These are phyloP conservation scores for Oceanites oceanicus DNA, from an alignment of 2,113 vertebrate species.

Conservation along the genomic window DNA sequence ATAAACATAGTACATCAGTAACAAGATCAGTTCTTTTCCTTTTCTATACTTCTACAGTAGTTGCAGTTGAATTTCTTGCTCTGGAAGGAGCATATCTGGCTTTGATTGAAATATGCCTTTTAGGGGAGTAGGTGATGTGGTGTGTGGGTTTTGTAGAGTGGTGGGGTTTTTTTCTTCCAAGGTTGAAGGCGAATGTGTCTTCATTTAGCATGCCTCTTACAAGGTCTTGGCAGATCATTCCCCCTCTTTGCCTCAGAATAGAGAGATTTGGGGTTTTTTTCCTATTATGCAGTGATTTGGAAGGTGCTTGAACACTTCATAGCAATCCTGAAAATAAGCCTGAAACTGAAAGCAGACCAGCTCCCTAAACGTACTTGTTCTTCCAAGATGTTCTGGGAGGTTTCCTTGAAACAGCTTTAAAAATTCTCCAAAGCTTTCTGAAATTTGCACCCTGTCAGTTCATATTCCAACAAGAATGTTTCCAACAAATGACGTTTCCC, in stretches of 20 bases:
- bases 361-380: background rate
- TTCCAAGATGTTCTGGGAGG: background rate
- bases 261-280: background rate
- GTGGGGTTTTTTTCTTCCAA: background rate
- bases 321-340: background rate
- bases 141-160: background rate
- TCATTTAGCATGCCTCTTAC: background rate
- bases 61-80: background rate
- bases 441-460: background rate
- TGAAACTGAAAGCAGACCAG: background rate
- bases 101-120: background rate
- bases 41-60: background rate
- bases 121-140: background rate
- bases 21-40: background rate
- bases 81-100: background rate
- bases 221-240: background rate
- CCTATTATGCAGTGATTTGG: background rate
- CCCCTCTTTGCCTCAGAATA: background rate
- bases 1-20: background rate
- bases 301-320: background rate
- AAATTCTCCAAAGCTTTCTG: background rate
- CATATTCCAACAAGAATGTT: background rate
- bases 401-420: background rate
- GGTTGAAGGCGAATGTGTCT: background rate
- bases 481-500: background rate